These are phyloP conservation scores for Macrotis lagotis DNA, from an alignment of 2,113 vertebrate species.

Conservation along the genomic window DNA sequence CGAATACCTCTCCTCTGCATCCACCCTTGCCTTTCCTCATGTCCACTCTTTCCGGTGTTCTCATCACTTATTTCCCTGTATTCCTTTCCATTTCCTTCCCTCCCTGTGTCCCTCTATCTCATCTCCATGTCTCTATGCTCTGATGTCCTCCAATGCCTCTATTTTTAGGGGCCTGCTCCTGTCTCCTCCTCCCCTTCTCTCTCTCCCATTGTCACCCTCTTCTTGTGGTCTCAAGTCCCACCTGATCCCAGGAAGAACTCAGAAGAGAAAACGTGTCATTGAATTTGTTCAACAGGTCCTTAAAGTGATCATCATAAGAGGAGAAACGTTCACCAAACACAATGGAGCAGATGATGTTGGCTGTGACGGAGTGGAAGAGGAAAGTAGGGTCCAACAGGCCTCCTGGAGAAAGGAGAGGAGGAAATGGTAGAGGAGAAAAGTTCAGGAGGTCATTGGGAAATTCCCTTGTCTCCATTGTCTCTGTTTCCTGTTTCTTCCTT, in stretches of 20 bases:
- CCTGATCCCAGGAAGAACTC: constrained; percentile 75
- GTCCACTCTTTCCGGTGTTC: not conserved
- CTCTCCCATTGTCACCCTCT: fast-evolving
- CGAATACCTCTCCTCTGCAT: not conserved
- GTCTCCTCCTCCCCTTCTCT: not conserved
- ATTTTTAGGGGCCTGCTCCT: too few relatives aligned
- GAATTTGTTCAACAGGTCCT: constrained; percentile 75
- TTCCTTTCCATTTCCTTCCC: not conserved
- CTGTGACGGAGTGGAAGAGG: constrained; percentile 78
- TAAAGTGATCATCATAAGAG: constrained; percentile 83
- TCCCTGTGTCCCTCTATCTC: not conserved
- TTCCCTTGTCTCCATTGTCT: not conserved
- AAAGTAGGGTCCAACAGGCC: constrained; percentile 79
- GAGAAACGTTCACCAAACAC: constrained; percentile 86
- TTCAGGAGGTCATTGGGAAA: not conserved
- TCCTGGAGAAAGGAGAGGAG: constrained; percentile 62
- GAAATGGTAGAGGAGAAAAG: not conserved
- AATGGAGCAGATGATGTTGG: constrained; percentile 89
- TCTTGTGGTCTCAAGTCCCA: not conserved
- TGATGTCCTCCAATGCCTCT: not conserved
- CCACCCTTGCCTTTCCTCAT: not conserved
- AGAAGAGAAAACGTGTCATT: constrained; percentile 12
- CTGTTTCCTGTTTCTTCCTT: not conserved
- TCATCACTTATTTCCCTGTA: not conserved
- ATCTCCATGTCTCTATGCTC: not conserved